Base-by-base conservation (phyloP, 2,113 vertebrate genomes). In the Perognathus longimembris region DNA sequence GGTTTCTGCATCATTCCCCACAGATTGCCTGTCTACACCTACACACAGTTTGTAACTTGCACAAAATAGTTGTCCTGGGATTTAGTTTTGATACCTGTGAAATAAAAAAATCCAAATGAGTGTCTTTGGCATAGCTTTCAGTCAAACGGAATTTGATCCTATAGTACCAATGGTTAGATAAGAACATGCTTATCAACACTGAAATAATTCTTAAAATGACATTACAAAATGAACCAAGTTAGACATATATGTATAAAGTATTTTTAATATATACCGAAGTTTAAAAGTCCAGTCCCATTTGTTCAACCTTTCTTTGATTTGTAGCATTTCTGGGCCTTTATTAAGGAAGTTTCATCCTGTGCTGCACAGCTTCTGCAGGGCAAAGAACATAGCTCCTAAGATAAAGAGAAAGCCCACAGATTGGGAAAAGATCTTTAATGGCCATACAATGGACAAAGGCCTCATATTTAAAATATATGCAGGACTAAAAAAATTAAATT, bases 81-180 rank as follows among this genome's bases (percentile, higher is more conserved):
- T 26, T 73, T 64, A 28, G 59, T 57, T 89, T 92, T 89, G 38
- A 79, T 3, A 91, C 42, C 42, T 86, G 42, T 59, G 79, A 84
- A 89, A 69, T 77, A 66, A 87, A 84, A 20, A 11, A n/a, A 80
- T 34, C 32, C 80, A 38, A 28, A 80, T 40, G 40, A 45, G 64
- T 78, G 95, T 82, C 84, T 91, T 73, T 80, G 34, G 54, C 73
- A 70, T 86, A 20, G 50, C 40, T 74, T 85, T 71, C 59, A 83
- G 34, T 74, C 80, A 42, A 61, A 34, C 21, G 36, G 77, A 4
- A 42, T 40, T 4, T 78, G 64, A 76, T 57, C 57, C 71, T 38
- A 63, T 4, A 69, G 74, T 5, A 66, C 3, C n/a, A 34, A 28
- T 63, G 34, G 22, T 59, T 81, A 81, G 54, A 24, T 42, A 66